A percentile compares a stretch with the other conserved stretches of the same genome.
These are phyloP conservation scores for Mola mola DNA, from an alignment of 2,113 vertebrate species.

Conservation along the genomic window DNA sequence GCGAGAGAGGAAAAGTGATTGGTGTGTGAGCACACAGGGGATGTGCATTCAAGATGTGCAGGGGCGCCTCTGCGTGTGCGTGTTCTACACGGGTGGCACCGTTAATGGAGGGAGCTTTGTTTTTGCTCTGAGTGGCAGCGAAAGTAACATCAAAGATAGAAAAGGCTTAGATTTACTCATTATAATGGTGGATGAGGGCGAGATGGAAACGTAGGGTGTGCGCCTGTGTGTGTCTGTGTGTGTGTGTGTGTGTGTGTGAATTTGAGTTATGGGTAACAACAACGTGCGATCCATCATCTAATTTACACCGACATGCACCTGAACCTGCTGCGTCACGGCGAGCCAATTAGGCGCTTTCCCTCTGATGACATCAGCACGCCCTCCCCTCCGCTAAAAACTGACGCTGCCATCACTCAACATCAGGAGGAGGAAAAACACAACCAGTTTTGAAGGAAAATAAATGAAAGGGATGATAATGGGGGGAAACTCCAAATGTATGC, in stretches of 20 bases:
- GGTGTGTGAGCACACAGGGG: not conserved
- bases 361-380: constrained; percentile 42
- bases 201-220: not conserved
- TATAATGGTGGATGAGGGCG: not conserved
- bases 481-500: constrained; percentile 59
- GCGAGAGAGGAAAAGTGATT: constrained; percentile 22
- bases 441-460: constrained; percentile 43
- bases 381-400: constrained; percentile 32
- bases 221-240: not conserved
- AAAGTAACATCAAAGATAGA: constrained; percentile 12
- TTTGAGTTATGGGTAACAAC: constrained; percentile 52
- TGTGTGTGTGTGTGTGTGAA: constrained; percentile 28
- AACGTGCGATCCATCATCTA: constrained; percentile 60
- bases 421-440: constrained; percentile 8
- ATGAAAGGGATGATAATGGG: constrained; percentile 67
- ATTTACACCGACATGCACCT: constrained; percentile 61
- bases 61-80: constrained; percentile 27
- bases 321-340: constrained; percentile 26
- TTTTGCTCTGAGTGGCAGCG: constrained; percentile 16
- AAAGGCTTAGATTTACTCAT: not conserved
- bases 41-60: not conserved
- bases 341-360: constrained; percentile 49
- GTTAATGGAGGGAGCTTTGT: constrained; percentile 41
- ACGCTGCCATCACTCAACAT: constrained; percentile 50
- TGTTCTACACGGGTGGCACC: constrained; percentile 36